Evolutionary conservation across 2,113 vertebrate species (phyloP).

Genomic region (Suncus etruscus): DNA sequence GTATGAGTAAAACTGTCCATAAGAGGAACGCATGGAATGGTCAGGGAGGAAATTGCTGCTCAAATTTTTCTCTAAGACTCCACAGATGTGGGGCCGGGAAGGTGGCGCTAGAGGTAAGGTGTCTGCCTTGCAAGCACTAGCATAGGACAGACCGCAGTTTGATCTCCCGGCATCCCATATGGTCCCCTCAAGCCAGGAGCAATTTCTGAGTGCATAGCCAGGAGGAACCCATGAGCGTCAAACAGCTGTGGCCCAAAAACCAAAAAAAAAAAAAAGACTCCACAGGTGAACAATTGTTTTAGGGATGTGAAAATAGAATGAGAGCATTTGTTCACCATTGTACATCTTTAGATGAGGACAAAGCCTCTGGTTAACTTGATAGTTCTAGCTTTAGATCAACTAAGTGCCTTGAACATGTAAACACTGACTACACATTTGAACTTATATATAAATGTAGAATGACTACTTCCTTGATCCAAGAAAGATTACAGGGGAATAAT

Average conservation of each 20-base stretch:
- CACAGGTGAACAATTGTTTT: not conserved
- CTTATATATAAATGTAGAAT: not conserved
- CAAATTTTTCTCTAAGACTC: not conserved
- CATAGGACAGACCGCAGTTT: no score
- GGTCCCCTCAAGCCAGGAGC: no score
- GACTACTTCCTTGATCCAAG: slow-evolving; percentile 16
- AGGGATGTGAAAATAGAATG: not conserved
- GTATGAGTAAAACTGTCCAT: not conserved
- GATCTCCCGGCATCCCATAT: no score
- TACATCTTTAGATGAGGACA: not conserved
- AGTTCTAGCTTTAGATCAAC: no score
- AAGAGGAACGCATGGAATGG: not conserved
- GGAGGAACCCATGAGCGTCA: no score
- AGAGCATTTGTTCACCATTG: not conserved
- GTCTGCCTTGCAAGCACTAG: no score
- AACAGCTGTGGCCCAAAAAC: no score
- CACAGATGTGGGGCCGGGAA: no score
- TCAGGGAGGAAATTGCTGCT: not conserved
- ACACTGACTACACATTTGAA: not conserved
- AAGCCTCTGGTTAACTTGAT: not conserved
- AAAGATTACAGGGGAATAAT: slow-evolving; percentile 6
- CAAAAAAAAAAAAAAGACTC: no score
- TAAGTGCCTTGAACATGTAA: not conserved
- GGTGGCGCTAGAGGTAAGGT: no score
- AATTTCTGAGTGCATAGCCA: no score